phyloP scores from a whole-genome alignment of 2,797 vertebrate genomes.

The Pantherophis vulpinus region DNA sequence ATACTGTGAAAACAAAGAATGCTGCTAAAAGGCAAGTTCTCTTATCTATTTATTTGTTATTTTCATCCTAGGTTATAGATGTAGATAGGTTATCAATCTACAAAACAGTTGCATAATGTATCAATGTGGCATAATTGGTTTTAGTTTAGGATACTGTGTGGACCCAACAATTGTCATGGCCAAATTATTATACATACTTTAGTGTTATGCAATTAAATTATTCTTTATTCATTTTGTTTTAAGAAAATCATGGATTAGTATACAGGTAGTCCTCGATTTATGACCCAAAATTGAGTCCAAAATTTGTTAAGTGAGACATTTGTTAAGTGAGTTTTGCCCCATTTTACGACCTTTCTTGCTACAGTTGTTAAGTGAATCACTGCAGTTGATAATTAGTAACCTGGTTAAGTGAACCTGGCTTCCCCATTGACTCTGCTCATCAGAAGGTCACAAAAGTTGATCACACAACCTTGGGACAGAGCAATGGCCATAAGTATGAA shows the following conservation, averaged over 20 bases:
- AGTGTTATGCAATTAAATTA: background rate
- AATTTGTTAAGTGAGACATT: background rate
- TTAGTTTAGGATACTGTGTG: background rate
- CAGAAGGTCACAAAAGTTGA: background rate
- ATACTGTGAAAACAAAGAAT: constrained; percentile 72
- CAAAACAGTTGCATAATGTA: background rate
- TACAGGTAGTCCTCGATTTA: background rate
- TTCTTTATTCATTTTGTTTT: background rate
- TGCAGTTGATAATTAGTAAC: background rate
- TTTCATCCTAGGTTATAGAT: background rate
- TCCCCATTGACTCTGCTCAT: background rate
- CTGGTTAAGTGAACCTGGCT: background rate
- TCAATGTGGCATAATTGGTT: background rate
- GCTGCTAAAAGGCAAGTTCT: constrained; percentile 30
- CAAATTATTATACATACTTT: background rate
- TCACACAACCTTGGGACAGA: background rate
- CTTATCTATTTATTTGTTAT: background rate
- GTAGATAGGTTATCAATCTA: background rate
- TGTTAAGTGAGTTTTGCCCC: background rate
- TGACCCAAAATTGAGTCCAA: background rate
- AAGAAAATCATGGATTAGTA: background rate
- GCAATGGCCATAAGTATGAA: background rate
- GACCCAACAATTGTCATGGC: background rate
- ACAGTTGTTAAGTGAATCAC: background rate
- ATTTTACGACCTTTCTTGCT: background rate